Conservation (phyloP, 2,113 vertebrate species). For the Telmatochromis brachygnathus region DNA sequence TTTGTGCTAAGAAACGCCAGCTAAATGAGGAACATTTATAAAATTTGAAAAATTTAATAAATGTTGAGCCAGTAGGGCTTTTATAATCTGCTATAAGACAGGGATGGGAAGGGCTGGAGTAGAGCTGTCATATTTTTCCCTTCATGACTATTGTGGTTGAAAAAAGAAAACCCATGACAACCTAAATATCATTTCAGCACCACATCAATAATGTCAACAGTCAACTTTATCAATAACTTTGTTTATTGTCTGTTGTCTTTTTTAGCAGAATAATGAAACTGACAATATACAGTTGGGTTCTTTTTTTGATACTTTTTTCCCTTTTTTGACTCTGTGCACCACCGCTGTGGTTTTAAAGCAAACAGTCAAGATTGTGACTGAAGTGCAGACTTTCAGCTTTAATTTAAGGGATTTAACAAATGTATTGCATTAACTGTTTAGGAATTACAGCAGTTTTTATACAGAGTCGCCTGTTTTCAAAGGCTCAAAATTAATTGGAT, state of each 20-base stretch:
- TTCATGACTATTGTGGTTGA: neutral
- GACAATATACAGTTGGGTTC: neutral
- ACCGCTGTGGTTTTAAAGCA: neutral
- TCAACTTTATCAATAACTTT: neutral
- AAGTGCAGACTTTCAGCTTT: neutral
- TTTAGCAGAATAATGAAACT: neutral
- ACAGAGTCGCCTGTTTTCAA: too few relatives aligned
- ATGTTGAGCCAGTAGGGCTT: constrained; percentile 3
- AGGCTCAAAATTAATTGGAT: neutral
- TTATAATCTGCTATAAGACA: neutral
- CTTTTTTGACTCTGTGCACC: neutral
- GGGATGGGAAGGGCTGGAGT: neutral
- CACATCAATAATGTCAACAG: neutral
- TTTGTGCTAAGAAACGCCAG: neutral
- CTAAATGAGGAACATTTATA: neutral
- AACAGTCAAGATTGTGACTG: neutral
- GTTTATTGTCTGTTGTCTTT: neutral
- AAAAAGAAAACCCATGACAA: neutral
- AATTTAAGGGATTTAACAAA: neutral
- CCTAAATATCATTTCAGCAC: neutral
- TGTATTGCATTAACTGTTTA: neutral
- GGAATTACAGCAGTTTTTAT: neutral
- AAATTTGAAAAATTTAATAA: neutral
- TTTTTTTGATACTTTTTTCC: neutral
- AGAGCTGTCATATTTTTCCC: neutral